phyloP scores from a whole-genome alignment of 1,140 invertebrate species.

The Drosophila murphyi region DNA sequence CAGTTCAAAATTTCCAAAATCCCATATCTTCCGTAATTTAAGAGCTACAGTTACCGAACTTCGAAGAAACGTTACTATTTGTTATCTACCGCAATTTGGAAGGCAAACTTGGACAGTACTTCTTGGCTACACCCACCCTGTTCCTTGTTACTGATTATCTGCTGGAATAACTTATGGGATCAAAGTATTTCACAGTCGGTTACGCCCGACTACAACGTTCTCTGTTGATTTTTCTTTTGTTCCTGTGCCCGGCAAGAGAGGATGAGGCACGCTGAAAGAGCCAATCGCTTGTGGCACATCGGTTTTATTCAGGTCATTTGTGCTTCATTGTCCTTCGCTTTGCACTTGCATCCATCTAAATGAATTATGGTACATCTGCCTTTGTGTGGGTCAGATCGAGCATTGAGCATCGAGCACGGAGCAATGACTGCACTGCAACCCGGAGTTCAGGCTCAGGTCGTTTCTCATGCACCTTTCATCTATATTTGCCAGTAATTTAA shows the following conservation, averaged over 20 bases:
- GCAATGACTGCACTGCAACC: not conserved
- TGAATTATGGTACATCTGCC: conserved; percentile 54
- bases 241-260: not conserved
- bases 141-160: no score
- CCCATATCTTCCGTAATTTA: no score
- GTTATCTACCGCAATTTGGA: no score
- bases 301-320: conserved; percentile 69
- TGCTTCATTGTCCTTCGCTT: conserved; percentile 63
- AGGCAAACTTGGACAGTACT: no score
- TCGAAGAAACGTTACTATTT: no score
- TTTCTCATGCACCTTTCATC: conserved; percentile 57
- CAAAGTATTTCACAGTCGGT: no score
- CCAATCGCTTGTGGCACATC: conserved; percentile 59
- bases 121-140: no score
- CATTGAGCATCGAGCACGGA: not conserved
- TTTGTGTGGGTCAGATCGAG: conserved; percentile 10
- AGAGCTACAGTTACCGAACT: no score
- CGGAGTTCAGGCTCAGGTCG: conserved; percentile 33
- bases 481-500: conserved; percentile 69
- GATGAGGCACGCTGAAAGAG: conserved; percentile 4
- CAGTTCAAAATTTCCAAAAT: no score
- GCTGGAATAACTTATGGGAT: no score
- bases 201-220: no score
- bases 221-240: no score
- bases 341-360: conserved; percentile 30